phyloP scores from a whole-genome alignment of 2,797 vertebrate species.

The Phoxinus dragarum region DNA sequence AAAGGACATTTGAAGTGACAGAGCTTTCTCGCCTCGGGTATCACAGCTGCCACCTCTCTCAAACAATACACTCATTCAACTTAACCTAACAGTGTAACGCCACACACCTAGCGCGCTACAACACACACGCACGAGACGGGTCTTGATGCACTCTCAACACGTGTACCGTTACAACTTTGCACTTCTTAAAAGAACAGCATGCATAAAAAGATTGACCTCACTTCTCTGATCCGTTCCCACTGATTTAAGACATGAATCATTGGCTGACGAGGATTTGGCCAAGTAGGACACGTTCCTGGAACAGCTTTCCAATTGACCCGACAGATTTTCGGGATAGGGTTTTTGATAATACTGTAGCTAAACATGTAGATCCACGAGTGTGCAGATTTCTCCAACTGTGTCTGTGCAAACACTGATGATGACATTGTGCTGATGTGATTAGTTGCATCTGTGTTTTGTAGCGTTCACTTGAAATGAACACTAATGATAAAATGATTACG shows the following conservation, averaged over 20 bases:
- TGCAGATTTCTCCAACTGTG: neutral
- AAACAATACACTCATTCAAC: slow-evolving; percentile 12
- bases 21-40: slow-evolving; percentile 36
- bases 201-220: neutral
- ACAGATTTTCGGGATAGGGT: slow-evolving; percentile 6
- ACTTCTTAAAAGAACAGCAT: neutral
- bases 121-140: neutral
- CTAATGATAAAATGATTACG: slow-evolving; percentile 1
- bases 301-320: neutral
- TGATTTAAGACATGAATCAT: slow-evolving; percentile 10
- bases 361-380: neutral
- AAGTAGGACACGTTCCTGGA: neutral
- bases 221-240: neutral
- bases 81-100: slow-evolving; percentile 6
- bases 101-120: neutral
- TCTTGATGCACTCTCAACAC: neutral
- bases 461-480: neutral
- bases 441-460: slow-evolving; percentile 38
- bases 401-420: slow-evolving; percentile 43
- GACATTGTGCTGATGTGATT: slow-evolving; percentile 48
- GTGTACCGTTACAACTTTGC: neutral
- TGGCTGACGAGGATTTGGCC: slow-evolving; percentile 1
- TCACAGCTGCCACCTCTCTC: slow-evolving; percentile 40
- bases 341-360: neutral
- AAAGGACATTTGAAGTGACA: slow-evolving; percentile 44